Evolutionary conservation across 2,888 invertebrate species (phyloP).

Genomic region (Cantharis nigra): DNA sequence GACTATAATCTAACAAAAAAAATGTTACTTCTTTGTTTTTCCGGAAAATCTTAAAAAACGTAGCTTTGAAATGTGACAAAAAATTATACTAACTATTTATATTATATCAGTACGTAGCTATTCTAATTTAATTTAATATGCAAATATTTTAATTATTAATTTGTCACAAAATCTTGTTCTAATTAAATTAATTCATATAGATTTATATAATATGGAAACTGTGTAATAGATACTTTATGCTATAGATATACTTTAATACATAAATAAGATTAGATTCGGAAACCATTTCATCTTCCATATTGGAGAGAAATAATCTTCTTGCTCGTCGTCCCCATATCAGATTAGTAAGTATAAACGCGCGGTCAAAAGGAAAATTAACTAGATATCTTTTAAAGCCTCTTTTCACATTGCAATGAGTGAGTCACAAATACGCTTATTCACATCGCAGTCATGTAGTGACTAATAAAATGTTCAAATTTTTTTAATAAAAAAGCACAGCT

Average conservation of each 20-base stretch:
- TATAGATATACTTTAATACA: background rate
- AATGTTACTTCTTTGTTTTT: background rate
- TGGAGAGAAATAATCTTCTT: slow-evolving; percentile 23
- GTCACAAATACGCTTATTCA: slow-evolving; percentile 40
- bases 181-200: background rate
- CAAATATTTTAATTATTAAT: background rate
- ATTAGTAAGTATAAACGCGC: slow-evolving; percentile 44
- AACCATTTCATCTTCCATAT: slow-evolving; percentile 20
- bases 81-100: background rate
- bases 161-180: too few species aligned
- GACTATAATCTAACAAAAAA: background rate
- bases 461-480: slow-evolving; percentile 25
- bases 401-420: slow-evolving; percentile 36
- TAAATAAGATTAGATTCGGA: slow-evolving; percentile 10
- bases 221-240: background rate
- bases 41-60: background rate
- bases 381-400: slow-evolving; percentile 45
- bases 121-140: background rate
- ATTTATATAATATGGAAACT: background rate
- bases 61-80: background rate
- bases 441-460: slow-evolving; percentile 23
- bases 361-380: slow-evolving; percentile 49
- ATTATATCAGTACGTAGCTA: background rate
- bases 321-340: slow-evolving; percentile 39
- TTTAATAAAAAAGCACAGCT: slow-evolving; percentile 25